phyloP scores from a whole-genome alignment of 2,888 invertebrate species.

The Chromoteleia sp. region DNA sequence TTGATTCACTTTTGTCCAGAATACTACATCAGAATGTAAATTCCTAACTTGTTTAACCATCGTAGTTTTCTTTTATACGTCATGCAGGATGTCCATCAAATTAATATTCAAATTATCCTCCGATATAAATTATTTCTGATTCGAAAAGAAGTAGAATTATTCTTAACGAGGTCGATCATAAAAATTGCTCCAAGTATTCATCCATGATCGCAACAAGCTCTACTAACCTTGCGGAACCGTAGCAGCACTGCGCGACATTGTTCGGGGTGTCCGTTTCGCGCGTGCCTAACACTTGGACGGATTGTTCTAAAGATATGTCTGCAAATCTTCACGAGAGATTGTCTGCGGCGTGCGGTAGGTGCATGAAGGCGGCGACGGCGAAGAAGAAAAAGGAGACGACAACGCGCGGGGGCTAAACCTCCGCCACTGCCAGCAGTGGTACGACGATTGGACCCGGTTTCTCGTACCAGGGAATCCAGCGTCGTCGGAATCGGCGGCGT shows the following conservation, averaged over 20 bases:
- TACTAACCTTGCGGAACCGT: constrained; percentile 81
- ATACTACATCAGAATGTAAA: no score
- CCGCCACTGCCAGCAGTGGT: constrained; percentile 49
- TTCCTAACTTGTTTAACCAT: no score
- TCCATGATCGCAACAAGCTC: no score
- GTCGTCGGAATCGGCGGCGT: constrained; percentile 40
- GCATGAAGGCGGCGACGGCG: constrained; percentile 42
- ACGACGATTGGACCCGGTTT: constrained; percentile 28
- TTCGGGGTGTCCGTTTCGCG: constrained; percentile 73
- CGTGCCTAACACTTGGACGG: constrained; percentile 76
- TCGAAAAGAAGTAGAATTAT: no score
- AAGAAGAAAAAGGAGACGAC: constrained; percentile 69
- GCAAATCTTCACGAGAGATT: constrained; percentile 36
- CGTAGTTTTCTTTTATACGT: no score
- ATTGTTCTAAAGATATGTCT: constrained; percentile 75
- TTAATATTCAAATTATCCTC: no score
- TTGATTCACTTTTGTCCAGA: no score
- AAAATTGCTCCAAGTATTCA: constrained; percentile 13
- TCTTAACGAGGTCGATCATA: no score
- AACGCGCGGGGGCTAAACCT: constrained; percentile 20
- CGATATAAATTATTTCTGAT: no score
- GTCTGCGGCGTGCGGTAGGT: constrained; percentile 31
- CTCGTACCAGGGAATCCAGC: constrained; percentile 9
- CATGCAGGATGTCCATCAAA: no score
- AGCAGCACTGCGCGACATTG: constrained; percentile 83